phyloP scores from a whole-genome alignment of 2,113 vertebrate genomes.

The Microtus richardsoni region DNA sequence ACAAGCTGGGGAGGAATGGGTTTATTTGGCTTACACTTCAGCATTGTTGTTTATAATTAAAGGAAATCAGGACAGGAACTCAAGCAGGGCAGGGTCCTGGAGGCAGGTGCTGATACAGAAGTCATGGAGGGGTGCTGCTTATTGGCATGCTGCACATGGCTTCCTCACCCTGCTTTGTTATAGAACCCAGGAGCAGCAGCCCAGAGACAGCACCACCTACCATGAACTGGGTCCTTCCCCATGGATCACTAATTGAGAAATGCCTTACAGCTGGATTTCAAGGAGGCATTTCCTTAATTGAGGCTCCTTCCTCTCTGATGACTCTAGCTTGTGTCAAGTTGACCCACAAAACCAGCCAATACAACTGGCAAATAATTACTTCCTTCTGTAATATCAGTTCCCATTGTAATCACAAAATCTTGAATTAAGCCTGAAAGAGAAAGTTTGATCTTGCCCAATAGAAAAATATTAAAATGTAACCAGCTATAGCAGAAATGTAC shows the following conservation, averaged over 20 bases:
- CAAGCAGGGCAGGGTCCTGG: not conserved
- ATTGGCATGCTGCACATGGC: not conserved
- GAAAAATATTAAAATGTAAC: not conserved
- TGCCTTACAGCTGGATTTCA: not conserved
- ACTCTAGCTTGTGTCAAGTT: not conserved
- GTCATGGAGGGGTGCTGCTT: not conserved
- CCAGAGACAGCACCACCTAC: not conserved
- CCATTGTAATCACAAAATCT: not conserved
- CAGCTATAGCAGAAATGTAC: not conserved
- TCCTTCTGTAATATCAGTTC: not conserved
- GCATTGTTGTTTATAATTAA: not conserved
- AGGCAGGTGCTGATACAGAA: not conserved
- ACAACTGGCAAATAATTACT: not conserved
- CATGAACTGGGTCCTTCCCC: not conserved
- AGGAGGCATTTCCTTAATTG: not conserved
- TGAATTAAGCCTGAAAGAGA: conserved; percentile 10
- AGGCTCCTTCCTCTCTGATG: not conserved
- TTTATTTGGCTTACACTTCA: not conserved
- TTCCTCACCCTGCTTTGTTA: not conserved
- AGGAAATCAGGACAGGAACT: not conserved
- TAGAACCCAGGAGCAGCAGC: not conserved
- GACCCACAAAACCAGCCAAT: not conserved
- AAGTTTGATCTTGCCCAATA: not conserved
- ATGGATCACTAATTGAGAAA: not conserved
- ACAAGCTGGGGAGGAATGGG: not conserved